Evolutionary conservation across 2,888 invertebrate species (phyloP).

Genomic region (Agrochola lychnidis): DNA sequence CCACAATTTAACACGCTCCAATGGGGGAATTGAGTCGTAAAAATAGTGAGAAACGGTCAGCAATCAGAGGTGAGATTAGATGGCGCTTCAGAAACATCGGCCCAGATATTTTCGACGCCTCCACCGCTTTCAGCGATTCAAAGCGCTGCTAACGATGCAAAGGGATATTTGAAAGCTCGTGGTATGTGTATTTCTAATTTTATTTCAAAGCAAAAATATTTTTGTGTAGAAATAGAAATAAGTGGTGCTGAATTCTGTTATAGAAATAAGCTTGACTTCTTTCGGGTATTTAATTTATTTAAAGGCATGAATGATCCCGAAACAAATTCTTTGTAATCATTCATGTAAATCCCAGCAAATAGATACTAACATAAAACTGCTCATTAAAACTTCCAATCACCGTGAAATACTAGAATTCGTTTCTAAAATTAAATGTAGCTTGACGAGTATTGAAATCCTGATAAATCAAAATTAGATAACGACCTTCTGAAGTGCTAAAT

Average conservation of each 20-base stretch:
- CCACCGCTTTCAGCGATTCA: conserved; percentile 55
- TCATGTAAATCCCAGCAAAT: not conserved
- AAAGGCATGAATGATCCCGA: not conserved
- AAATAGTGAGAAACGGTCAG: conserved; percentile 83
- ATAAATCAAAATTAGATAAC: not conserved
- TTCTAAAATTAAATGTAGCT: conserved; percentile 26
- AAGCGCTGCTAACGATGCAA: conserved; percentile 77
- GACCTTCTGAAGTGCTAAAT: conserved; percentile 1
- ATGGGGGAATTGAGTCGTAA: conserved; percentile 82
- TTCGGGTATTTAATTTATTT: not conserved
- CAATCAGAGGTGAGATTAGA: conserved; percentile 87
- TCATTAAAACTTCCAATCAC: conserved; percentile 10
- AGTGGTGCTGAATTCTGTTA: conserved; percentile 8
- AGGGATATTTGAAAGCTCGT: conserved; percentile 62
- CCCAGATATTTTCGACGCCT: conserved; percentile 55
- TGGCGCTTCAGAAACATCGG: conserved; percentile 73
- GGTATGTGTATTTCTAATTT: conserved; percentile 53
- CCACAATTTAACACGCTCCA: conserved; percentile 75
- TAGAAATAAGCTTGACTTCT: not conserved
- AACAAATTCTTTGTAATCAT: not conserved
- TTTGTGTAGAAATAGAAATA: conserved; percentile 16
- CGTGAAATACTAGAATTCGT: conserved; percentile 11
- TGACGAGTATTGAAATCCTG: not conserved
- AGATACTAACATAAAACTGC: not conserved
- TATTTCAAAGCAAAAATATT: conserved; percentile 31